These are phyloP conservation scores for Bettongia penicillata DNA, from an alignment of 2,113 vertebrate genomes.

Conservation along the genomic window DNA sequence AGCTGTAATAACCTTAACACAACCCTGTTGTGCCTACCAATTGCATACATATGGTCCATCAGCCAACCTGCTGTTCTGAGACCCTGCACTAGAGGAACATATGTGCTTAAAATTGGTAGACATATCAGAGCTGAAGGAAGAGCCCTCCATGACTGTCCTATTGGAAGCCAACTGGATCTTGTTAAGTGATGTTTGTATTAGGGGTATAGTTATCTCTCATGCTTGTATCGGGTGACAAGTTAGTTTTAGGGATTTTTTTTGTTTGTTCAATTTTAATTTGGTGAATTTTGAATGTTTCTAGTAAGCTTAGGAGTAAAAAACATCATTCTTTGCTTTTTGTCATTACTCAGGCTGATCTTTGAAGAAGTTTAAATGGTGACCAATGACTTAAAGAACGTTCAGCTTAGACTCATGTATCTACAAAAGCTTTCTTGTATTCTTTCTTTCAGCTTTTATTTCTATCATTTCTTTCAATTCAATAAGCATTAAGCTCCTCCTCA, in stretches of 20 bases:
- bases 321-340: conserved; percentile 18
- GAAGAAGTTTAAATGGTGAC: conserved; percentile 29
- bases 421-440: conserved; percentile 15
- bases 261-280: conserved; percentile 46
- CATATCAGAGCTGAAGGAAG: conserved; percentile 56
- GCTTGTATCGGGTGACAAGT: not conserved
- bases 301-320: conserved; percentile 24
- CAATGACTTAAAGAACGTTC: conserved; percentile 53
- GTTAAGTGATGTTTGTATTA: conserved; percentile 59
- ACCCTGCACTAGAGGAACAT: conserved; percentile 69
- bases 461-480: not conserved
- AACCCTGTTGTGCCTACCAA: conserved; percentile 69
- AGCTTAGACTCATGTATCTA: not conserved
- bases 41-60: conserved; percentile 73
- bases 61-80: conserved; percentile 72
- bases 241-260: not conserved
- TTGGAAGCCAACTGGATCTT: conserved; percentile 46
- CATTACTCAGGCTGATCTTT: conserved; percentile 22
- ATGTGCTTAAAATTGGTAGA: conserved; percentile 63
- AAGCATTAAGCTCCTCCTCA: not conserved
- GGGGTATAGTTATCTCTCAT: conserved; percentile 52
- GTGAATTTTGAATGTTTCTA: conserved; percentile 2
- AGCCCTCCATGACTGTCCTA: conserved; percentile 32
- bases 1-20: conserved; percentile 71
- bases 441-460: conserved; percentile 29